These are phyloP conservation scores for Synanthedon vespiformis DNA, from an alignment of 2,888 invertebrate genomes.

Conservation along the genomic window DNA sequence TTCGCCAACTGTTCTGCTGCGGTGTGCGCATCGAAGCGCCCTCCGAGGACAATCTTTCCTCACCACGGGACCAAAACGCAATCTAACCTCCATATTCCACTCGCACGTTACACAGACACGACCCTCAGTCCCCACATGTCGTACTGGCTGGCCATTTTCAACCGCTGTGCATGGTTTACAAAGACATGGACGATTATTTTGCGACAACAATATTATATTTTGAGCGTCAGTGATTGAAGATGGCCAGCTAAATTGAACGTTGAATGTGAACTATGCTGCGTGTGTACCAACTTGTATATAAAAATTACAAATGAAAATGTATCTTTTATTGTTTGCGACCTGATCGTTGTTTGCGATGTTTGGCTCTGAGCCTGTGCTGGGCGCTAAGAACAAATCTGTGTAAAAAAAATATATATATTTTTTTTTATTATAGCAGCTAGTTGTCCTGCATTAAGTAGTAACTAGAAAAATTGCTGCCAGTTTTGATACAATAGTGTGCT, in stretches of 20 bases:
- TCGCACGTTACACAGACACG: slow-evolving; percentile 8
- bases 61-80: slow-evolving; percentile 9
- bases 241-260: slow-evolving; percentile 33
- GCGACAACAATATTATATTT: background rate
- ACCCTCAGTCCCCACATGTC: slow-evolving; percentile 15
- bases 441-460: too few species aligned
- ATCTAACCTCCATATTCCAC: slow-evolving; percentile 7
- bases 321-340: slow-evolving; percentile 3
- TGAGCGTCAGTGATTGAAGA: slow-evolving; percentile 16
- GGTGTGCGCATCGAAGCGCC: slow-evolving; percentile 40
- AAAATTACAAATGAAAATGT: slow-evolving; percentile 27
- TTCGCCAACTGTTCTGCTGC: slow-evolving; percentile 56
- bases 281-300: slow-evolving; percentile 41
- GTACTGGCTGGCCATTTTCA: slow-evolving; percentile 34
- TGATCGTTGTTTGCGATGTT: too few species aligned
- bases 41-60: slow-evolving; percentile 43
- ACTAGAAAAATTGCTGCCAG: too few species aligned
- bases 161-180: slow-evolving; percentile 5
- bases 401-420: too few species aligned
- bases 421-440: too few species aligned
- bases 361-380: too few species aligned
- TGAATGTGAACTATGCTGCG: slow-evolving; percentile 21
- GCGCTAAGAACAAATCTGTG: too few species aligned
- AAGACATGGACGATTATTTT: background rate
- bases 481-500: too few species aligned